A percentile compares a stretch with the other conserved stretches of the same genome.
Evolutionary conservation across 2,113 vertebrate genomes (phyloP).

Genomic region (Xyrauchen texanus): DNA sequence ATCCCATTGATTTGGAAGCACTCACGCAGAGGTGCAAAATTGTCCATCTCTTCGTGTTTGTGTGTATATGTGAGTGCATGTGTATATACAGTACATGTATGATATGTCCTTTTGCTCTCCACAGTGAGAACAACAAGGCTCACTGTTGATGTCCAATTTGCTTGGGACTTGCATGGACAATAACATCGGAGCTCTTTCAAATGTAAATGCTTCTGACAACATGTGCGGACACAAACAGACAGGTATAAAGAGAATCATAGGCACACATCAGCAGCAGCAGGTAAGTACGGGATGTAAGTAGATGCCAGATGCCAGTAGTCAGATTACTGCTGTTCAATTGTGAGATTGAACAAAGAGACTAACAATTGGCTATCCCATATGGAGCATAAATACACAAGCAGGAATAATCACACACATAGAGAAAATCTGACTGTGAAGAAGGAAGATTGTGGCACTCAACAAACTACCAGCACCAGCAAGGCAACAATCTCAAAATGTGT

Average conservation of each 20-base stretch:
- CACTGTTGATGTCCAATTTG: slow-evolving; percentile 43
- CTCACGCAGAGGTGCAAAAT: background rate
- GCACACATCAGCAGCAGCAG: slow-evolving; percentile 28
- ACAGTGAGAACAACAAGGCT: slow-evolving; percentile 7
- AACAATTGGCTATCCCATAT: slow-evolving; percentile 21
- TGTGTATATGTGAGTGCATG: background rate
- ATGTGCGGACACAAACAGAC: background rate
- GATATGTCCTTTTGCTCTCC: no score
- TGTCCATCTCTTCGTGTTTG: slow-evolving; percentile 6
- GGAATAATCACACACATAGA: slow-evolving; percentile 17
- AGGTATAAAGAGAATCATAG: slow-evolving; percentile 3
- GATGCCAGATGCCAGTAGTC: slow-evolving; percentile 42
- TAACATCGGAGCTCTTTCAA: slow-evolving; percentile 38
- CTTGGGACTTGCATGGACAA: slow-evolving; percentile 30
- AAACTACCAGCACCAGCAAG: background rate
- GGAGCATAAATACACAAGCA: slow-evolving; percentile 25
- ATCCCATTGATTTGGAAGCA: slow-evolving; percentile 29
- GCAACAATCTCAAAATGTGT: no score
- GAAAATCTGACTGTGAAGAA: background rate
- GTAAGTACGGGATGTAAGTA: slow-evolving; percentile 26
- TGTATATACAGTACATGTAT: no score
- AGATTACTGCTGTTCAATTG: slow-evolving; percentile 47
- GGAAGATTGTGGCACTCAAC: slow-evolving; percentile 7
- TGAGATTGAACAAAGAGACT: slow-evolving; percentile 20
- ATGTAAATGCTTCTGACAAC: slow-evolving; percentile 43